Evolutionary conservation across 2,113 vertebrate genomes (phyloP).

Genomic region (Amblyornis subalaris): DNA sequence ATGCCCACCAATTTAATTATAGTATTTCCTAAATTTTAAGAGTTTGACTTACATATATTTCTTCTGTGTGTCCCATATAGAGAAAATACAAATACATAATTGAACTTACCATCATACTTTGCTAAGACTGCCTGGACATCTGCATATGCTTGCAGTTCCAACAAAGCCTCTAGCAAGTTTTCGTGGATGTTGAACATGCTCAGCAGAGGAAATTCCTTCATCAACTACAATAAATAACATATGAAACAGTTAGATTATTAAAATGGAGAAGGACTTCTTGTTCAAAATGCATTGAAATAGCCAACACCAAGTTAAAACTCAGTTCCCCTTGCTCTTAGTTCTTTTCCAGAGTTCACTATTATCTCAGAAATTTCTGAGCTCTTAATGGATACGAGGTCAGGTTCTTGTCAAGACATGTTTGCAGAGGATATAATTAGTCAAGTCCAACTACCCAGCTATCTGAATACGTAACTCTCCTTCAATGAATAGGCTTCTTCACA

Average conservation of each 20-base stretch:
- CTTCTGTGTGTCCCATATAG: not conserved
- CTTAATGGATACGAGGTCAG: not conserved
- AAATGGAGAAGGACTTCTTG: not conserved
- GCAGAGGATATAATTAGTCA: not conserved
- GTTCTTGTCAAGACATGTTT: not conserved
- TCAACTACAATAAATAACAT: conserved; percentile 84
- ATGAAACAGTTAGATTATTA: conserved; percentile 26
- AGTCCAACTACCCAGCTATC: not conserved
- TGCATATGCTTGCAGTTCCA: conserved; percentile 95
- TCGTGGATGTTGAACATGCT: conserved; percentile 99
- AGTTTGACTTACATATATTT: not conserved
- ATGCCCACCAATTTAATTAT: not conserved
- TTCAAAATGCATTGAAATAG: not conserved
- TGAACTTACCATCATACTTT: conserved; percentile 93
- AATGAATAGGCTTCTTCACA: not conserved
- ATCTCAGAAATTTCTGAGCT: not conserved
- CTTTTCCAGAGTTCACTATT: not conserved
- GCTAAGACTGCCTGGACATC: conserved; percentile 97
- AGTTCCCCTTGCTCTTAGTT: not conserved
- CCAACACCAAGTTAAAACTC: not conserved
- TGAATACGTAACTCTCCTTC: not conserved
- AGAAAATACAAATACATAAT: not conserved
- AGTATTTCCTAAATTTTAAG: not conserved
- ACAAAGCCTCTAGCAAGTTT: conserved; percentile 93
- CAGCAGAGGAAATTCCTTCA: conserved; percentile 98